Percentiles rank a stretch among this genome's conserved stretches.
These are phyloP conservation scores for Ovibos moschatus DNA, from an alignment of 2,113 vertebrate genomes.

Conservation along the genomic window DNA sequence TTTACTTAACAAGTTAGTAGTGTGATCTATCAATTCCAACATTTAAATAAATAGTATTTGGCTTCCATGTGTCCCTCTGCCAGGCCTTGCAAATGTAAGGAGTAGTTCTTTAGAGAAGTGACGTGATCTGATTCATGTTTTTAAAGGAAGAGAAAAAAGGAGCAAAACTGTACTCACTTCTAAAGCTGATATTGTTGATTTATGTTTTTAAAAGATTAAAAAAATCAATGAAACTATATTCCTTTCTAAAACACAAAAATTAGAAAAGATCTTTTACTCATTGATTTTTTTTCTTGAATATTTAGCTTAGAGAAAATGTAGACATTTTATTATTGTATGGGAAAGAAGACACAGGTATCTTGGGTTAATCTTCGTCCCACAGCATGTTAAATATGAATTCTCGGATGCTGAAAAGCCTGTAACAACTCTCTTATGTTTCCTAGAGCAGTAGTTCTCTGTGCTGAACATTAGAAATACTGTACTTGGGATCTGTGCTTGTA, in stretches of 20 bases:
- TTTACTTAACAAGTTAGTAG: neutral
- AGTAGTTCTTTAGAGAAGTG: neutral
- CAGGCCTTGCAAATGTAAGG: neutral
- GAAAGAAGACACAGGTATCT: neutral
- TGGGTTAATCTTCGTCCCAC: neutral
- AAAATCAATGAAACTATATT: neutral
- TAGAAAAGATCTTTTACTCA: neutral
- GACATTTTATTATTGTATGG: neutral
- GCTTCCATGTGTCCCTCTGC: neutral
- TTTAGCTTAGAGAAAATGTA: neutral
- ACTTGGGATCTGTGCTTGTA: neutral
- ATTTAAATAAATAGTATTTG: neutral
- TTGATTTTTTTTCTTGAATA: neutral
- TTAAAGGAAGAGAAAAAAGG: neutral
- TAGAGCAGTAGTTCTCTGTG: too few relatives aligned
- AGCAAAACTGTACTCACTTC: neutral
- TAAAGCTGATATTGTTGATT: neutral
- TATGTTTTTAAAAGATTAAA: slow-evolving; percentile 4
- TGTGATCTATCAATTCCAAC: neutral
- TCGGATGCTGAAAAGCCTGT: neutral
- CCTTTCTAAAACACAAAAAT: neutral
- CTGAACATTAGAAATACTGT: neutral
- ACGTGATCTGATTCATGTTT: neutral
- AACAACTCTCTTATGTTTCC: neutral
- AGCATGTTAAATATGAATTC: neutral